Percentiles rank a stretch among this genome's conserved stretches.
These are phyloP conservation scores for Acanthornis magna DNA, from an alignment of 2,797 vertebrate species.

Conservation along the genomic window DNA sequence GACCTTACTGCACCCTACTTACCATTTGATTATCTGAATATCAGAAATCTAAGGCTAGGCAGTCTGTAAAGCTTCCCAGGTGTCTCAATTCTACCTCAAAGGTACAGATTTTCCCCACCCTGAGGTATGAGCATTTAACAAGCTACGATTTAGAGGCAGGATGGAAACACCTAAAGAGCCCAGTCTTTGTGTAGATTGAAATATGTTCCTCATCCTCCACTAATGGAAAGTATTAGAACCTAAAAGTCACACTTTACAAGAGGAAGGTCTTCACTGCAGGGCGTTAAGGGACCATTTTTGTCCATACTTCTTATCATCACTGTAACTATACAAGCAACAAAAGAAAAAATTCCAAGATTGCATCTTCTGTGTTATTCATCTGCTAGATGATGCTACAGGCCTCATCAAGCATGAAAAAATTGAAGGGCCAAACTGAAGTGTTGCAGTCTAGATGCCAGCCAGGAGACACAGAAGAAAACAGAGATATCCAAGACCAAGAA, in stretches of 20 bases:
- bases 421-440: not conserved
- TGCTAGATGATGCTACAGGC: not conserved
- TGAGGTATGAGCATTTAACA: not conserved
- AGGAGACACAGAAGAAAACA: not conserved
- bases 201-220: not conserved
- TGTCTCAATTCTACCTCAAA: not conserved
- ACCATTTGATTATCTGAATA: not conserved
- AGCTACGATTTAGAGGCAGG: not conserved
- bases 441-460: not conserved
- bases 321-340: not conserved
- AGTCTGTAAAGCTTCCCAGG: not conserved
- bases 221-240: not conserved
- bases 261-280: not conserved
- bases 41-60: not conserved
- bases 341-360: not conserved
- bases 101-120: not conserved
- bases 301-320: not conserved
- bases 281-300: not conserved
- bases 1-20: not conserved
- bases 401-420: not conserved
- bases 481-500: not conserved
- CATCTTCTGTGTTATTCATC: not conserved
- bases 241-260: not conserved
- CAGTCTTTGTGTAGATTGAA: not conserved
- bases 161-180: not conserved